Base-by-base conservation (phyloP, 2,113 vertebrate species). In the Muntiacus reevesi region DNA sequence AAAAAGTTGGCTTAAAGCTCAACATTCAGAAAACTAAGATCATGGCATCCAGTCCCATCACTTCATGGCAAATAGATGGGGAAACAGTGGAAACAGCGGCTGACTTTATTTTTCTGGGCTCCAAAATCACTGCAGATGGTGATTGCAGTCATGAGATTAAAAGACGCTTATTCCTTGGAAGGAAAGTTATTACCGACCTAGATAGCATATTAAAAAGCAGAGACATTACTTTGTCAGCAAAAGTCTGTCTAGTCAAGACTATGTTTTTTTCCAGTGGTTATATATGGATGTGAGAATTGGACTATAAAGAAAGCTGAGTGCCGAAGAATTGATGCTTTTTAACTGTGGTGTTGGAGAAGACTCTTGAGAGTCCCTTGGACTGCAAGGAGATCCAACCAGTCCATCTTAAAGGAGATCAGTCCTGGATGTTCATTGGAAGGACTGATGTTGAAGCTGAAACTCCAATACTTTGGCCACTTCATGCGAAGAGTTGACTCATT, bases 401-500 rank as follows among this genome's bases (percentile, higher is more conserved):
- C 62, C 30, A n/a, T 64, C 3, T 30, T 64, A 64, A 64, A 64
- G 30, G 15, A 64, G 30, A 17, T 17, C 62, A 17, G 30, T 8
- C 30, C 62, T 64, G 62, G 62, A 30, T 64, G 7, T 64, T 64
- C 62, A n/a, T 9, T n/a, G 62, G 30, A 64, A 0, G 62, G 30
- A 64, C 30, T 64, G 30, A 64, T 17, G 5, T 4, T 64, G 15
- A 64, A 2, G 62, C 15, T 64, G 30, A 64, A 64, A 17, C 62
- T 64, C 15, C 30, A 64, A 2, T 64, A 64, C 62, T 64, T 64
- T 64, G 7, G 62, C 15, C 7, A 17, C 0, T 1, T n/a, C 1
- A 64, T n/a, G 62, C 0, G 0, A n/a, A n/a, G 62, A 8, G 3
- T 6, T n/a, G 15, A 17, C 30, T n/a, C 15, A n/a, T n/a, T 64